Base-by-base conservation (phyloP, 2,888 invertebrate species). In the Dolichopus griseipennis region DNA sequence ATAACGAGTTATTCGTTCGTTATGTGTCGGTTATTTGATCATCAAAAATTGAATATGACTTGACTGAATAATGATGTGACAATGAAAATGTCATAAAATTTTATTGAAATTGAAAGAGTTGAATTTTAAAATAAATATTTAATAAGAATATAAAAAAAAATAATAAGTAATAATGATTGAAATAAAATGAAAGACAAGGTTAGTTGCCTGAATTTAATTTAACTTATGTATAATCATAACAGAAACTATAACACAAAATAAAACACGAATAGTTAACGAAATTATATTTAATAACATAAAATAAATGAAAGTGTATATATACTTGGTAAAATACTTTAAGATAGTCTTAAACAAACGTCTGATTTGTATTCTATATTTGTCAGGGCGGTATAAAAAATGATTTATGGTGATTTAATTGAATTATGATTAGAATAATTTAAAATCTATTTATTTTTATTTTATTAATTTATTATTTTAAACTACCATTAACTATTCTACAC, bases 51-150 rank as follows among this genome's bases (percentile, higher is more conserved):
- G 52, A 15, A 52, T 18, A 12, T 52, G 52, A 52, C 52, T 18
- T 12, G 52, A 52, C 52, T 52, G 9, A 18, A 12, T 52, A 52
- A 52, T 52, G 18, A 52, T n/a, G 6, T 6, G 15, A 52, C 9
- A 12, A 52, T 12, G 52, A 52, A n/a, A 52, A 52, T 52, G 52
- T 52, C 52, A 52, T 52, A 52, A 52, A 52, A 52, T 52, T 52
- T 52, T 52, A 52, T 52, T 52, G 52, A 52, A 52, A 52, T 52
- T 52, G 52, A 52, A 52, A 52, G 52, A 52, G 52, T 52, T 52
- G n/a, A 52, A 12, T 52, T 52, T 52, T 52, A 4, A 27, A 52
- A 52, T 52, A 52, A 52, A 52, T 52, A 52, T 52, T 52, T 52
- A 52, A 52, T 52, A 18, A 52, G 52, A 52, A 52, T 52, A n/a